Base-by-base conservation (phyloP, 2,113 vertebrate genomes). In the Athene cunicularia region DNA sequence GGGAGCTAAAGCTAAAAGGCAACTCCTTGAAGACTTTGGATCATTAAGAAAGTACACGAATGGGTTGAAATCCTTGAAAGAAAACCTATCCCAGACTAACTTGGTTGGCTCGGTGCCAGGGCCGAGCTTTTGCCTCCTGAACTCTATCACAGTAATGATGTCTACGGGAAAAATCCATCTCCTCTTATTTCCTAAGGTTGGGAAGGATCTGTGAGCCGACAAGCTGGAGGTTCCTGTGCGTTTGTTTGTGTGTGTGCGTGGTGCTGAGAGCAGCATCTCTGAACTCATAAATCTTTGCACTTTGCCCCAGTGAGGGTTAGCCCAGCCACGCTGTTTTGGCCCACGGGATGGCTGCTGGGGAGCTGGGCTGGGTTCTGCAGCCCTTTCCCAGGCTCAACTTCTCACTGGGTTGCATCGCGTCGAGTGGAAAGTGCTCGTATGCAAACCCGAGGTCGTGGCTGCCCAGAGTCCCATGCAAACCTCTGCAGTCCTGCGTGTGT, bases 91-190 rank as follows among this genome's bases (percentile, higher is more conserved):
- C 76, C 84, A 84, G 88, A 27, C 94, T 96, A 37, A 72, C 86
- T 88, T 85, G 66, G 24, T 52, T 96, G 94, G 92, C 80, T 20
- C 30, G 2, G 60, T 0, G 88, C 92, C 95, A 95, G 43, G 52
- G 68, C 76, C 75, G 39, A 19, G 83, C 0, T 0, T 50, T 95
- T 60, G 33, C 80, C 67, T 97, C 90, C 80, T 59, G 32, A 80
- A 60, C 39, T 71, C 56, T 47, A 10, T 16, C 50, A 20, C 37
- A 20, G n/a, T 74, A 86, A 45, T 4, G 73, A 60, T 72, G 74
- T 92, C 86, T 79, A 56, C 89, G 91, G 93, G 94, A 93, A 96
- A 96, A 96, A 97, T 81, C 80, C 76, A 77, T 94, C 94, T 94
- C 60, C 59, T 91, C 76, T 79, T 79, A 91, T 95, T 93, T 95